phyloP scores from a whole-genome alignment of 2,113 vertebrate species.

The Cheilinus undulatus region DNA sequence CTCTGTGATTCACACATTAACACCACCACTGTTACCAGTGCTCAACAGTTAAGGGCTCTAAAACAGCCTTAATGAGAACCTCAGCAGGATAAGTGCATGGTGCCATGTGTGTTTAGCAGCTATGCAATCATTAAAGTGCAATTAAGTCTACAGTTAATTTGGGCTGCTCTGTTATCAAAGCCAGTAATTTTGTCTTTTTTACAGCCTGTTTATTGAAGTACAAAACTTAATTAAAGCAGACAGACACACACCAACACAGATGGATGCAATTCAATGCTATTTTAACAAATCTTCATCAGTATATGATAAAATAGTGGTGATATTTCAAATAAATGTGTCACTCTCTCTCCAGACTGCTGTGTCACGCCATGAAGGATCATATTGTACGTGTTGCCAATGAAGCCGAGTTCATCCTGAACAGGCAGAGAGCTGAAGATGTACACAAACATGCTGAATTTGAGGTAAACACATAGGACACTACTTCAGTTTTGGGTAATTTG shows the following conservation, averaged over 20 bases:
- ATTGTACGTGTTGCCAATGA: conserved; percentile 99
- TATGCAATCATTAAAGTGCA: conserved; percentile 42
- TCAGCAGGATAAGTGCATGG: conserved; percentile 41
- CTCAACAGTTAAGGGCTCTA: conserved; percentile 36
- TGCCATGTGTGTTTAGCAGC: conserved; percentile 43
- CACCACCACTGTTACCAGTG: conserved; percentile 38
- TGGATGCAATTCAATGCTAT: not conserved
- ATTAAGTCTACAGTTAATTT: conserved; percentile 43
- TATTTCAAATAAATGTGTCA: not conserved
- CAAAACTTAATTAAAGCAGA: conserved; percentile 19
- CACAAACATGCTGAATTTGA: conserved; percentile 99
- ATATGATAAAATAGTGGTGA: not conserved
- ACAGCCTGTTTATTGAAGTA: not conserved
- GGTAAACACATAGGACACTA: conserved; percentile 74
- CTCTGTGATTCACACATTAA: conserved; percentile 30
- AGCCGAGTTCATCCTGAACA: conserved; percentile 98
- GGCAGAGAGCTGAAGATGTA: conserved; percentile 97
- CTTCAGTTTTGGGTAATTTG: not conserved
- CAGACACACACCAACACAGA: not conserved
- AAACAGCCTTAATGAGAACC: conserved; percentile 48
- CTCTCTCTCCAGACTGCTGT: conserved; percentile 87
- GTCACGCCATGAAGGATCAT: conserved; percentile 99
- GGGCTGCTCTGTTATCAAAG: conserved; percentile 17
- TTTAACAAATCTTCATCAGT: not conserved
- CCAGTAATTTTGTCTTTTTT: conserved; percentile 7